Conservation (phyloP, 2,888 invertebrate genomes). For the Drosophila helvetica region DNA sequence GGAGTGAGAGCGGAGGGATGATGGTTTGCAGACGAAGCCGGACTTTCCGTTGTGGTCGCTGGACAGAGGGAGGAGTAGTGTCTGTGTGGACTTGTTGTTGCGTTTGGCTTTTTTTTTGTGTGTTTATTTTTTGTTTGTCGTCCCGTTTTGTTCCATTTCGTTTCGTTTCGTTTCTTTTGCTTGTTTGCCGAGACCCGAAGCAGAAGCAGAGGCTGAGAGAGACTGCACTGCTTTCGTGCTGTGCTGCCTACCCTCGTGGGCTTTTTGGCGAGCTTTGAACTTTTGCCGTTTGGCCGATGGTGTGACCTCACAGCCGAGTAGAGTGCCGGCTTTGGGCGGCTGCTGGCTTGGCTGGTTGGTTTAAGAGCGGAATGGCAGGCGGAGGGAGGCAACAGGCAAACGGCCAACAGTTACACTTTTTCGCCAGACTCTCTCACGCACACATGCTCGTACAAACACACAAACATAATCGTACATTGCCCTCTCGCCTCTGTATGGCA, state of each 20-base stretch:
- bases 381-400: constrained; percentile 12
- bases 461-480: constrained; percentile 70
- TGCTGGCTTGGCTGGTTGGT: constrained; percentile 1
- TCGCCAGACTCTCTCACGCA: constrained; percentile 32
- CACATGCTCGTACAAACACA: constrained; percentile 24
- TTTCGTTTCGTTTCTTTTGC: constrained; percentile 34
- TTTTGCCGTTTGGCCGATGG: constrained; percentile 44
- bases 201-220: neutral
- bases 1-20: constrained; percentile 21
- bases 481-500: constrained; percentile 46
- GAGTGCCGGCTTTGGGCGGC: constrained; percentile 24
- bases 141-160: constrained; percentile 32
- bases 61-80: neutral
- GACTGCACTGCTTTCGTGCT: constrained; percentile 10
- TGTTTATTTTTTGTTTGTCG: constrained; percentile 29
- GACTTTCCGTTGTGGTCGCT: constrained; percentile 6
- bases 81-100: constrained; percentile 10
- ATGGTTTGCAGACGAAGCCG: constrained; percentile 45
- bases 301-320: constrained; percentile 46
- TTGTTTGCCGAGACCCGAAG: constrained; percentile 17
- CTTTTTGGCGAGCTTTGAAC: constrained; percentile 57
- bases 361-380: constrained; percentile 13
- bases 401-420: constrained; percentile 7
- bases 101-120: constrained; percentile 9
- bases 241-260: constrained; percentile 47